Conservation (phyloP, 2,888 invertebrate genomes). For the Apantesis nais region DNA sequence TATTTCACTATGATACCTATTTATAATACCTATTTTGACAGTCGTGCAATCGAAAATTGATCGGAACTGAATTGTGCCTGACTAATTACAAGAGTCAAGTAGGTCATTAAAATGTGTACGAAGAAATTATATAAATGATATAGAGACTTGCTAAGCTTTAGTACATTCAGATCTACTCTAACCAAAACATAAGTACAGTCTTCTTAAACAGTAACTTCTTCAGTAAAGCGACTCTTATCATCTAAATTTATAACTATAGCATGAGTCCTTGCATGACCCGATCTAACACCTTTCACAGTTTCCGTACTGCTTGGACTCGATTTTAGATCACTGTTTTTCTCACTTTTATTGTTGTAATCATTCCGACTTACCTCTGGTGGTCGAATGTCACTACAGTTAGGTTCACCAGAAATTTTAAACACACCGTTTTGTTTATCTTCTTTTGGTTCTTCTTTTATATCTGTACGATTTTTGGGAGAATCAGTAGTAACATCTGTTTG, state of each 20-base stretch:
- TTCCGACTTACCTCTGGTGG: slow-evolving; percentile 75
- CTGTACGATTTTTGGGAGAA: slow-evolving; percentile 70
- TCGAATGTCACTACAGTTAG: slow-evolving; percentile 76
- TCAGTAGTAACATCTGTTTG: slow-evolving; percentile 78
- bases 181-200: slow-evolving; percentile 64
- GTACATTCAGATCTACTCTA: slow-evolving; percentile 29
- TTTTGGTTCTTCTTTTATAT: slow-evolving; percentile 63
- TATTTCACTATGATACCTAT: too few species aligned
- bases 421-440: slow-evolving; percentile 76
- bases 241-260: slow-evolving; percentile 93
- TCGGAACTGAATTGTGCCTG: too few species aligned
- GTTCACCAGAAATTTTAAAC: slow-evolving; percentile 80
- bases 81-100: too few species aligned
- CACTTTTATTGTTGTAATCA: slow-evolving; percentile 70
- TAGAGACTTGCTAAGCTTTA: background rate
- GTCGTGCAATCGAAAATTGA: too few species aligned
- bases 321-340: slow-evolving; percentile 68
- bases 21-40: too few species aligned
- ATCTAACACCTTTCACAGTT: slow-evolving; percentile 75
- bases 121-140: background rate
- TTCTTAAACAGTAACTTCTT: slow-evolving; percentile 91
- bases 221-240: slow-evolving; percentile 92
- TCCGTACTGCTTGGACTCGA: slow-evolving; percentile 74
- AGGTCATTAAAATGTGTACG: too few species aligned
- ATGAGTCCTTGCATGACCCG: slow-evolving; percentile 90